Base-by-base conservation (phyloP, 2,797 vertebrate species). In the Cynodonichthys magdalenae region DNA sequence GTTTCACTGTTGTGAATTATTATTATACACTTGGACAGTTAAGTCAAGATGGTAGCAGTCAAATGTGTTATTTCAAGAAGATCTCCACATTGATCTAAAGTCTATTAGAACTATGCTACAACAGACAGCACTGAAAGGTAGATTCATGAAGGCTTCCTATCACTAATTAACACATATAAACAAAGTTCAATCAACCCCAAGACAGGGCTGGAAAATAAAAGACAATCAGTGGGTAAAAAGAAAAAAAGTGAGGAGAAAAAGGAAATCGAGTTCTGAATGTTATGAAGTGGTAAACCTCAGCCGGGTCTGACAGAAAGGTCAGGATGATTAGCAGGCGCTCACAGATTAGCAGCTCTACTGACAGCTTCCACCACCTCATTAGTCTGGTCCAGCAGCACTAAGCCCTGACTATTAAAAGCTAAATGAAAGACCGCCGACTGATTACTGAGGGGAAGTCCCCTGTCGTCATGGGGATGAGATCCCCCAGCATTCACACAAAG, bases 391-490 rank as follows among this genome's bases (percentile, higher is more conserved):
- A 69, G 88, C 84, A 82, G 86, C 79, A 71, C 69, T 60, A 11
- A 77, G 81, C 80, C 80, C 88, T 66, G 66, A 28, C 87, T 80
- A 89, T 87, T 85, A 90, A 87, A 83, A 67, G 63, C 81, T 85
- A 82, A 89, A 88, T 89, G 86, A 87, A 90, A 88, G 85, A 84
- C 80, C 75, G 62, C 84, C 81, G 78, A 62, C 75, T 64, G 80
- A 88, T 89, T 83, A 87, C 85, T 80, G 69, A 82, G 61, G 84
- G 89, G 84, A 84, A 85, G 85, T 85, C 78, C 87, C 79, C 76
- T 63, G 80, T 89, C 56, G 71, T 84, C 81, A 82, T 74, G 78
- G 87, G 83, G 74, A 85, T 84, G 74, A 73, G 62, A 80, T 64
- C 62, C 61, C 31, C 17, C 66, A 58, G 64, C 63, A 12, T 59